A percentile compares a stretch with the other conserved stretches of the same genome.
These are phyloP conservation scores for Microtus californicus DNA, from an alignment of 2,797 vertebrate species.

Conservation along the genomic window DNA sequence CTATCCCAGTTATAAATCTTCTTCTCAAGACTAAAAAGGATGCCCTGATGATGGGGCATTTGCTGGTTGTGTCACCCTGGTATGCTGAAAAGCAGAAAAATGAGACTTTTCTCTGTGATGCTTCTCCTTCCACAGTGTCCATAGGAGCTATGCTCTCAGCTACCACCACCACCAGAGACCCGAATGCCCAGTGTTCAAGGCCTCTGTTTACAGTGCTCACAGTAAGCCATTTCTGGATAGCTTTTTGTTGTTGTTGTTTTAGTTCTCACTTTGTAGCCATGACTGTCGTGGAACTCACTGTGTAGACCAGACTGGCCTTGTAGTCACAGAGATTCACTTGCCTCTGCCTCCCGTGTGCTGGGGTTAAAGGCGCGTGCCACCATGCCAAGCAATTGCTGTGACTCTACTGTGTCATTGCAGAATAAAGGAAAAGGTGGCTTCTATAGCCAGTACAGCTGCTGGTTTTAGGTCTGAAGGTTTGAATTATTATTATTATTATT, in stretches of 20 bases:
- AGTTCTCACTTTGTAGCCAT: not conserved
- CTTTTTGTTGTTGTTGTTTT: not conserved
- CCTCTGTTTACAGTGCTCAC: not conserved
- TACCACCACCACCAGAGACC: not conserved
- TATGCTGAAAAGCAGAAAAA: slow-evolving; percentile 56
- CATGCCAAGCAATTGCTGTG: not conserved
- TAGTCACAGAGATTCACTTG: not conserved
- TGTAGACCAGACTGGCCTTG: not conserved
- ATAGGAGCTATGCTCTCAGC: not conserved
- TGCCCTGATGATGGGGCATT: slow-evolving; percentile 74
- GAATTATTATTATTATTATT: not conserved
- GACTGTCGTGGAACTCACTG: not conserved
- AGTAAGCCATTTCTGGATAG: not conserved
- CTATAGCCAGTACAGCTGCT: not conserved
- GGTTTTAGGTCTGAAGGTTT: not conserved
- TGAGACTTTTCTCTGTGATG: not conserved
- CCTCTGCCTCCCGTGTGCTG: not conserved
- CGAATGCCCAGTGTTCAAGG: not conserved
- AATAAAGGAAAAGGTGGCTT: not conserved
- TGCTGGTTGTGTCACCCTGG: not conserved
- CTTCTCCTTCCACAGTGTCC: not conserved
- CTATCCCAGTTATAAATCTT: slow-evolving; percentile 65
- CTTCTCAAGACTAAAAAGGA: slow-evolving; percentile 82
- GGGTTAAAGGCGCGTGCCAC: not conserved
- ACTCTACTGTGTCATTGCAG: not conserved